Base-by-base conservation (phyloP, 2,888 invertebrate genomes). In the Scaptomyza polygonia region DNA sequence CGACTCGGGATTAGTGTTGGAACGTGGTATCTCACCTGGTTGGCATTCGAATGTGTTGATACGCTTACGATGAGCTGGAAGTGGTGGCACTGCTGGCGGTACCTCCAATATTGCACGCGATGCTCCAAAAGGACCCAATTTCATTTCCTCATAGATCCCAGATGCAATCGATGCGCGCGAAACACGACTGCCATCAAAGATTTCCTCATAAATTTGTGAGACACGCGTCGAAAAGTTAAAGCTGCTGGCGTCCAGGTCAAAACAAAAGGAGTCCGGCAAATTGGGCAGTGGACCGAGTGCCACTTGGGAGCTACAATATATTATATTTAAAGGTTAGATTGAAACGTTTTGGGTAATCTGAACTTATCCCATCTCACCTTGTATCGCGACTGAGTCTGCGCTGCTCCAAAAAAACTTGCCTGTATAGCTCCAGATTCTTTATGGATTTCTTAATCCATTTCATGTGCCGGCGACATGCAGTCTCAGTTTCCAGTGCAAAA, bases 131-230 rank as follows among this genome's bases (percentile, higher is more conserved):
- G 74, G 30, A 5, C 82, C 77, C 1, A 89, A 84, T 67, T 91
- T 91, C 92, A 92, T 92, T 67, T 91, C 92, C 68, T 92, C 92
- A 66, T 92, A 92, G 25, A 92, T 92, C 3, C 91, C 92, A 0
- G 92, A 92, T 0, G 90, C 90, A 34, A 91, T 83, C 0, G 92
- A 92, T 0, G 85, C 84, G 1, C 91, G 86, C 0, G 92, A 90
- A 3, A 86, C 67, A 21, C 90, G 84, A 25, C 90, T 70, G 14
- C 81, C 87, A 57, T 91, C 91, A 7, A 86, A 86, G 34, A 92
- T 92, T 66, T 92, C 92, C 64, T 92, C 92, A 65, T 92, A 92
- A 14, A 92, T 92, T 12, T 90, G 92, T 0, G 92, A 92, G 32
- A 88, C 86, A 3, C 90, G 88, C 9, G 89, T 70, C 3, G 91